A percentile compares a stretch with the other conserved stretches of the same genome.
Evolutionary conservation across 2,888 invertebrate species (phyloP).

Genomic region (Acronicta leporina): DNA sequence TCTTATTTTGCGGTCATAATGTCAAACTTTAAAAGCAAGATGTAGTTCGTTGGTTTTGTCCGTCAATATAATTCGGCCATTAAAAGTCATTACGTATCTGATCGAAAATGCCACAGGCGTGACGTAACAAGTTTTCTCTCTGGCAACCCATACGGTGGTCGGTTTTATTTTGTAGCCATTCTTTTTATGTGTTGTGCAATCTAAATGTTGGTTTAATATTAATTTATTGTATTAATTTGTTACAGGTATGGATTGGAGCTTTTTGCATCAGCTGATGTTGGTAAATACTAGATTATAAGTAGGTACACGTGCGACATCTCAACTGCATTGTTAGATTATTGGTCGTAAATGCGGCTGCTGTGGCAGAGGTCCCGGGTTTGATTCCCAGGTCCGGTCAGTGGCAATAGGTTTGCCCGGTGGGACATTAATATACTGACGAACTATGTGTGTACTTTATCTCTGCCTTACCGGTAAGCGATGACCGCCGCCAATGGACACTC

Average conservation of each 20-base stretch:
- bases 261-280: constrained; percentile 2
- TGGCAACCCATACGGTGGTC: constrained; percentile 21
- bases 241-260: constrained; percentile 49
- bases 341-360: no score
- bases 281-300: constrained; percentile 16
- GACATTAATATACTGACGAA: no score
- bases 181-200: constrained; percentile 39
- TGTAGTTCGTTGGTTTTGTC: constrained; percentile 36
- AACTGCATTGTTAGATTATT: no score
- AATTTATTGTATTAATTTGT: constrained; percentile 48
- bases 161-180: constrained; percentile 35
- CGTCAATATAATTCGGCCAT: constrained; percentile 39
- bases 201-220: constrained; percentile 37
- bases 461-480: no score
- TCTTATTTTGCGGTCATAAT: constrained; percentile 6
- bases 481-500: no score
- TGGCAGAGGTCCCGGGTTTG: no score
- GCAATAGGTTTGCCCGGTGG: no score
- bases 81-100: constrained; percentile 51
- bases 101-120: constrained; percentile 45
- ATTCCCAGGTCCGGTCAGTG: no score
- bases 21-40: constrained; percentile 28
- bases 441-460: no score
- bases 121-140: constrained; percentile 53
- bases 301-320: background rate